A percentile compares a stretch with the other conserved stretches of the same genome.
Evolutionary conservation across 2,888 invertebrate species (phyloP).

Genomic region (Cabera pusaria): DNA sequence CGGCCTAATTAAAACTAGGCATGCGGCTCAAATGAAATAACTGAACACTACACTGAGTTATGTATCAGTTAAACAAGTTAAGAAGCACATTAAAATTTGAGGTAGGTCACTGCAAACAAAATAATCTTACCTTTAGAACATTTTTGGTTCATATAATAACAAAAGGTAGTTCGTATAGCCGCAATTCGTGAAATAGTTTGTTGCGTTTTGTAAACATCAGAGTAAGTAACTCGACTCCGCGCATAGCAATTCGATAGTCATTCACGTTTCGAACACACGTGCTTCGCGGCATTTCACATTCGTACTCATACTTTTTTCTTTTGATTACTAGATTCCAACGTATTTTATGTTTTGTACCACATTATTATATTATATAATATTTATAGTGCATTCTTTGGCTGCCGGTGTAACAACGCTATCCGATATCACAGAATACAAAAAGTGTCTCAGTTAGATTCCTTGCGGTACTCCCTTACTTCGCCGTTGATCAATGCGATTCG

Average conservation of each 20-base stretch:
- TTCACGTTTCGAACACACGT: conserved; percentile 47
- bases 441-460: conserved; percentile 55
- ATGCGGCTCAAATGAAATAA: too few species aligned
- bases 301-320: background rate
- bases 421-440: conserved; percentile 42
- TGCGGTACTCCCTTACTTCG: conserved; percentile 48
- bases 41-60: too few species aligned
- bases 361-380: conserved; percentile 49
- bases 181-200: conserved; percentile 24
- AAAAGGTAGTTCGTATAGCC: conserved; percentile 43
- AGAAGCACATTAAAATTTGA: too few species aligned
- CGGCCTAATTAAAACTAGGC: too few species aligned
- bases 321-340: conserved; percentile 2
- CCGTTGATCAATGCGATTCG: conserved; percentile 35
- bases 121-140: too few species aligned
- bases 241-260: conserved; percentile 27
- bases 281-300: conserved; percentile 32
- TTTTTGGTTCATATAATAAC: too few species aligned
- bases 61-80: too few species aligned
- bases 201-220: conserved; percentile 31
- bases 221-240: conserved; percentile 28
- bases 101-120: too few species aligned
- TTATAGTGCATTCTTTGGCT: conserved; percentile 17
- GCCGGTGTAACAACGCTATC: conserved; percentile 21
- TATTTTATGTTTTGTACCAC: background rate